Evolutionary conservation across 2,797 vertebrate genomes (phyloP).

Genomic region (Masticophis lateralis): DNA sequence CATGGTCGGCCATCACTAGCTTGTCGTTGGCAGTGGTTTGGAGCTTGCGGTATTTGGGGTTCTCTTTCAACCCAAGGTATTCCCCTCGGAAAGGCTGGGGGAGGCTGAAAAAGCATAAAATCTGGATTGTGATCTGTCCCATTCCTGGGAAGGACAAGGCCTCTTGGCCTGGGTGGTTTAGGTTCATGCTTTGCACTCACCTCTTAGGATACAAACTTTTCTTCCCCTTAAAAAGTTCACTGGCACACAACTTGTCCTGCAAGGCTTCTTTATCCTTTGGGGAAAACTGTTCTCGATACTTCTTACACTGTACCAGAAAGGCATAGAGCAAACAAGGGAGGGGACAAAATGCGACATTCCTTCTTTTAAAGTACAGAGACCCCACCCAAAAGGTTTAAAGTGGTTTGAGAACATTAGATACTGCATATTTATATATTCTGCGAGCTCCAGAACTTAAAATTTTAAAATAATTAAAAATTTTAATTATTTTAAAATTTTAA

Average conservation of each 20-base stretch:
- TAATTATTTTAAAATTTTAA: too few species aligned
- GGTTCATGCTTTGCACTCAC: slow-evolving; percentile 45
- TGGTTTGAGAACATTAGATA: background rate
- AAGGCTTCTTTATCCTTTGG: slow-evolving; percentile 54
- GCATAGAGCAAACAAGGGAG: background rate
- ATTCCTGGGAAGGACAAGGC: rapidly evolving
- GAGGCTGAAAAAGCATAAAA: slow-evolving; percentile 56
- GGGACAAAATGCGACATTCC: background rate
- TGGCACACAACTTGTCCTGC: slow-evolving; percentile 72
- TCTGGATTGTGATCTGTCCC: background rate
- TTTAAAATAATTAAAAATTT: too few species aligned
- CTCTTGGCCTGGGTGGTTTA: background rate
- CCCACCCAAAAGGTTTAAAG: background rate
- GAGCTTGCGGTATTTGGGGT: slow-evolving; percentile 72
- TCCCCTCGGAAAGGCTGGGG: slow-evolving; percentile 70
- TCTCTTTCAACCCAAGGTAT: slow-evolving; percentile 71
- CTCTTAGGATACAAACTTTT: slow-evolving; percentile 74
- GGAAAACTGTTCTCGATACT: slow-evolving; percentile 66
- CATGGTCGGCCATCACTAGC: slow-evolving; percentile 67
- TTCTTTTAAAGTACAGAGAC: background rate
- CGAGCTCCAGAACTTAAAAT: too few species aligned
- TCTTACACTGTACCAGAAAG: slow-evolving; percentile 70
- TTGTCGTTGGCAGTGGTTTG: slow-evolving; percentile 57
- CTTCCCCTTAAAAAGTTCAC: slow-evolving; percentile 75
- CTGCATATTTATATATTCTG: too few species aligned